Base-by-base conservation (phyloP, 2,888 invertebrate species). In the Monochamus alternatus region DNA sequence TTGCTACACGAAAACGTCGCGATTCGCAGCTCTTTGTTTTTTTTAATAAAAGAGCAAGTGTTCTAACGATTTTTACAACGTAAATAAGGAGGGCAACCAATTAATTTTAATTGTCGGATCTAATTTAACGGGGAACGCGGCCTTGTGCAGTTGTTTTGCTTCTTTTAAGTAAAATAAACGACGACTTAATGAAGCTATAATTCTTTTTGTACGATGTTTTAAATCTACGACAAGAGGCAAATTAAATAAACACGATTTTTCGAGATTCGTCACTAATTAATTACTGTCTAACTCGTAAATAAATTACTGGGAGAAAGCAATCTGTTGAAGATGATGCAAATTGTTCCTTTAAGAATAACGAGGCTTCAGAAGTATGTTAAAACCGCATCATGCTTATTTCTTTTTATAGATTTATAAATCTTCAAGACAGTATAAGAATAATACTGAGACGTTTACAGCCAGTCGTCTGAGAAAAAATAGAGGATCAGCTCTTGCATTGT, bases 81-180 rank as follows among this genome's bases (percentile, higher is more conserved):
- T 78, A 80, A 81, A 80, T 78, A 83, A 83, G 81, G 81, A 82
- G 75, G 80, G 76, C 75, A 22, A 80, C 78, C 82, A 84, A 84
- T 84, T 82, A 83, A 82, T 83, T 83, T 83, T 83, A 84, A 83
- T 83, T 83, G 81, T 83, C 81, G 79, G 77, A 81, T 81, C 43
- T 79, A 80, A 82, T 81, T 81, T 79, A 77, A 76, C 74, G 74
- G 67, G 68, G 62, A 59, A 59, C 51, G 64, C 51, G 62, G 58
- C 31, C 69, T 32, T 74, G 55, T 52, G 43, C 38, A 65, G 78
- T 70, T 76, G 76, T 78, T 79, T 76, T 74, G 66, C 75, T 77
- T 78, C 66, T n/a, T 75, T 75, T 67, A 70, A 77, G 64, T 77
- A 70, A 75, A 79, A 79, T 75, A 79, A 78, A 79, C 75, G 75